phyloP scores from a whole-genome alignment of 2,113 vertebrate genomes.

The Phyllostomus hastatus region DNA sequence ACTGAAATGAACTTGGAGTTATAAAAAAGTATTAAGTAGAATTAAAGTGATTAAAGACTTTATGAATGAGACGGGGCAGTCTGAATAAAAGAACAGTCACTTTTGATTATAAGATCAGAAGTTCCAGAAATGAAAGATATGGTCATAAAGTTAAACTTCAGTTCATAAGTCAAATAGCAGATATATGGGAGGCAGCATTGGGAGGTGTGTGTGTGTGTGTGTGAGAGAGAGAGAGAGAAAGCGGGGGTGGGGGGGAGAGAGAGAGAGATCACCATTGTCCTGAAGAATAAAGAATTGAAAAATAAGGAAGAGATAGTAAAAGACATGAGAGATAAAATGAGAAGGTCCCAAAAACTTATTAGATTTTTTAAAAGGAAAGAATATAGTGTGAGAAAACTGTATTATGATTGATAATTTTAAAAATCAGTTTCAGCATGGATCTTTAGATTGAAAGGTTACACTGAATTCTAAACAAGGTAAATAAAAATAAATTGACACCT shows the following conservation, averaged over 20 bases:
- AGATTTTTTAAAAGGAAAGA: neutral
- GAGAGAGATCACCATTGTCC: neutral
- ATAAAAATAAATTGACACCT: neutral
- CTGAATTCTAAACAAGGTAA: neutral
- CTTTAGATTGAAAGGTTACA: neutral
- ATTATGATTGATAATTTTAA: neutral
- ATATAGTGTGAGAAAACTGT: neutral
- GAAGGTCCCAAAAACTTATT: neutral
- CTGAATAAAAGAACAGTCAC: neutral
- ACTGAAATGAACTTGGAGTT: neutral
- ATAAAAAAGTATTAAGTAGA: neutral
- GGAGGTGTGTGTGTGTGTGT: too few species aligned
- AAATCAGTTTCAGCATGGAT: neutral
- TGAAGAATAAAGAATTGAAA: neutral
- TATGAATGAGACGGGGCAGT: neutral
- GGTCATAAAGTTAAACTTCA: neutral
- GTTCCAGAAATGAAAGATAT: neutral
- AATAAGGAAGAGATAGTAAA: neutral
- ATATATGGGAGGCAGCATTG: neutral
- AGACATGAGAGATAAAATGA: neutral
- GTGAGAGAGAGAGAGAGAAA: too few species aligned
- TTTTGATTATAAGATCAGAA: slow-evolving; percentile 21
- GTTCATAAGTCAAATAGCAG: neutral
- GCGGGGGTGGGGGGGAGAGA: neutral
- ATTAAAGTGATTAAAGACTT: neutral